Conservation (phyloP, 2,113 vertebrate species). For the Hippocampus comes region DNA sequence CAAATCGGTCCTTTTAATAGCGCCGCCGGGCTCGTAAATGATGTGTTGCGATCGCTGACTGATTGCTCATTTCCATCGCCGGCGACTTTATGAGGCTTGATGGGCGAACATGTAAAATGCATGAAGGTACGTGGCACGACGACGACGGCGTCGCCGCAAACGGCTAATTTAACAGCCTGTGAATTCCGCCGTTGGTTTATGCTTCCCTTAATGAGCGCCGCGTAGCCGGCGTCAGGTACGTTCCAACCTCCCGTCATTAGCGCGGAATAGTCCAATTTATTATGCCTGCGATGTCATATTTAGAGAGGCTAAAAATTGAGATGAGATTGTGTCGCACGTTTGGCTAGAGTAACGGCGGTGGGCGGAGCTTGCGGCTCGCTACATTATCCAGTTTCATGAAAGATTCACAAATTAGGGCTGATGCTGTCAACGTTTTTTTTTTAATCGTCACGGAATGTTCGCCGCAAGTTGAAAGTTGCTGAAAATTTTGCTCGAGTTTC, state of each 20-base stretch:
- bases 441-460: too few relatives aligned
- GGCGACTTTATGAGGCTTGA: conserved; percentile 36
- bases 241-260: not conserved
- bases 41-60: conserved; percentile 8
- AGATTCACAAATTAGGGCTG: too few relatives aligned
- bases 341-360: not conserved
- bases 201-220: conserved; percentile 13
- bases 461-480: too few relatives aligned
- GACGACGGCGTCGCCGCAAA: conserved; percentile 30
- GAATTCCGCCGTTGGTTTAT: conserved; percentile 15
- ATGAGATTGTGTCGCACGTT: conserved; percentile 10
- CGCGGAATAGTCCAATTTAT: conserved; percentile 9
- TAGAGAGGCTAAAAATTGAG: not conserved
- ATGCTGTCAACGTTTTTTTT: not conserved
- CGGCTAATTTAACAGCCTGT: conserved; percentile 28
- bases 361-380: too few relatives aligned
- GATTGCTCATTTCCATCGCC: conserved; percentile 43
- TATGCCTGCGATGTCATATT: not conserved
- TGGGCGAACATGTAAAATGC: conserved; percentile 28
- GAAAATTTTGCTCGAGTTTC: not conserved
- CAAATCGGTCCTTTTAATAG: conserved; percentile 10
- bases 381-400: too few relatives aligned
- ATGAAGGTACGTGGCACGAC: not conserved
- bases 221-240: conserved; percentile 10
- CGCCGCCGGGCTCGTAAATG: conserved; percentile 10